Percentiles rank a stretch among this genome's conserved stretches.
phyloP scores from a whole-genome alignment of 2,113 vertebrate genomes.

The Pollachius pollachius region DNA sequence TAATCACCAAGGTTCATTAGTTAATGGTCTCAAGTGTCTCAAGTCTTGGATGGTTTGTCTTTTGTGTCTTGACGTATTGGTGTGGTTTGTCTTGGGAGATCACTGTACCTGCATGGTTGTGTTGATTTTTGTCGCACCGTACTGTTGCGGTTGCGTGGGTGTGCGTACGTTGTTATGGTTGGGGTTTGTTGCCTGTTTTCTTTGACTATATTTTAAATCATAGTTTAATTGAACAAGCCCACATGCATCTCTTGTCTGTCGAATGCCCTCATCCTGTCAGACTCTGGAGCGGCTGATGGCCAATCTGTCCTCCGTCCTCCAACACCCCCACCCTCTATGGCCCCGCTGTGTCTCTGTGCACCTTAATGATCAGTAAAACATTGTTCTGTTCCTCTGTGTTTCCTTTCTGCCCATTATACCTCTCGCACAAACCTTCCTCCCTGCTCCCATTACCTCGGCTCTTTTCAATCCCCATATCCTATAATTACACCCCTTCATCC shows the following conservation, averaged over 20 bases:
- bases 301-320: constrained; percentile 4
- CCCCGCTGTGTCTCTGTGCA: constrained; percentile 7
- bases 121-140: too few relatives aligned
- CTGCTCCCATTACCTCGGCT: not conserved
- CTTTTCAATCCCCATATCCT: not conserved
- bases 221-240: constrained; percentile 40
- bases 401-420: not conserved
- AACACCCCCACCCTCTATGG: not conserved
- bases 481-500: constrained; percentile 1
- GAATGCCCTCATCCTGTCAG: constrained; percentile 45
- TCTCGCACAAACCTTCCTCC: too few relatives aligned
- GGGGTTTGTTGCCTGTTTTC: constrained; percentile 55
- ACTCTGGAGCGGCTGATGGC: constrained; percentile 25
- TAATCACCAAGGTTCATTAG: constrained; percentile 12
- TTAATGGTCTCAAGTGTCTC: constrained; percentile 22
- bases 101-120: too few relatives aligned
- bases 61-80: constrained; percentile 7
- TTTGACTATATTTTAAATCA: constrained; percentile 16
- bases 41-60: constrained; percentile 3
- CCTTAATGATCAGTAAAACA: too few relatives aligned
- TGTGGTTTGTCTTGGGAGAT: too few relatives aligned
- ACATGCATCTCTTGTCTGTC: constrained; percentile 50
- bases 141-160: constrained; percentile 42
- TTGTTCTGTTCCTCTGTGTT: not conserved
- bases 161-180: constrained; percentile 38